Base-by-base conservation (phyloP, 2,797 vertebrate genomes). In the Avahi laniger region DNA sequence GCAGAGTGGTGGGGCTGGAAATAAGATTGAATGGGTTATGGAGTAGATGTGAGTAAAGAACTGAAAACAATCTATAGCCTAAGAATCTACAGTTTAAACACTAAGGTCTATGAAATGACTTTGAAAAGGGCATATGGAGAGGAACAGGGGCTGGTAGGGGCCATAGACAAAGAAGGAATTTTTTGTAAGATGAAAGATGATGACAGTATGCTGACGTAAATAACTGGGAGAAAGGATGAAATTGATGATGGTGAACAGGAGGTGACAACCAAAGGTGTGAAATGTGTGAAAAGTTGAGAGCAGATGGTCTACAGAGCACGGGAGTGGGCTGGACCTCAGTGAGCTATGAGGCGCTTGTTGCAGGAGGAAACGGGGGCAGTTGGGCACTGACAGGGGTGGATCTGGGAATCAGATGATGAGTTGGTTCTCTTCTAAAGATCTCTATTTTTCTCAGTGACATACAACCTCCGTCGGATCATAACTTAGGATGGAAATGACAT, bases 131-230 rank as follows among this genome's bases (percentile, higher is more conserved):
- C 41, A 78, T 4, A 22, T 1, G 26, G 43, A 33, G 69, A 11
- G 35, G 22, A 52, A 7, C 15, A 63, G 35, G 28, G 3, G 38
- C n/a, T 63, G 2, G 9, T 17, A 46, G 0, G 13, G 0, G 7
- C 43, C 26, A 12, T 4, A 8, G 43, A 81, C 35, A 69, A 75
- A 38, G 52, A 26, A 43, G 30, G 18, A 43, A 35, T 10, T 20
- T 57, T 52, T 13, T 43, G 48, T 43, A 43, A 28, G 61, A 10
- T 61, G 15, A 73, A 69, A 73, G 63, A 28, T 20, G 78, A 52
- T 4, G 54, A 43, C 9, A 57, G 12, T 4, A 26, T 46, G 22
- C 17, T 59, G 46, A 85, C 5, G 2, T 28, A 79, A 93, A 61
- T 57, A 75, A 70, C 46, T 54, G 48, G 6, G n/a, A 88, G 10